Evolutionary conservation across 2,113 vertebrate species (phyloP).

Genomic region (Nycticorax nycticorax): DNA sequence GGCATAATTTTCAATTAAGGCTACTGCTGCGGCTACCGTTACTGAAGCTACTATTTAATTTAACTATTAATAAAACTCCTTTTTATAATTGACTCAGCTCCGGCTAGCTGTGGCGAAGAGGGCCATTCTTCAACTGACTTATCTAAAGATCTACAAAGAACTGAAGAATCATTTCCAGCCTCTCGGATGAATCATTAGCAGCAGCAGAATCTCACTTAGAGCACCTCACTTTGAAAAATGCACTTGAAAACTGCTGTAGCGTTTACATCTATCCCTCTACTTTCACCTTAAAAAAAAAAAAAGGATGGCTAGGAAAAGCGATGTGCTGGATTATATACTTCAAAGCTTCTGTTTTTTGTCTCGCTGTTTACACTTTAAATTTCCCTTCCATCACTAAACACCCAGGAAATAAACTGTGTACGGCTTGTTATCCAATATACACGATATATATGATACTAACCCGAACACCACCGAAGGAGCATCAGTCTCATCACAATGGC

Average conservation of each 20-base stretch:
- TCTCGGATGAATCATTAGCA: not conserved
- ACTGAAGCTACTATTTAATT: not conserved
- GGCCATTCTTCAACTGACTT: not conserved
- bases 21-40: fast-evolving
- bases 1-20: not conserved
- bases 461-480: not conserved
- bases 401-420: not conserved
- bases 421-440: fast-evolving
- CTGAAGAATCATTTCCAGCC: not conserved
- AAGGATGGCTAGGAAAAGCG: not conserved
- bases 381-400: not conserved
- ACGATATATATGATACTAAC: not conserved
- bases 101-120: not conserved
- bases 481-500: not conserved
- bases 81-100: not conserved
- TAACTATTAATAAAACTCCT: constrained; percentile 21
- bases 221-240: not conserved
- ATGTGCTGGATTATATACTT: not conserved
- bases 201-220: not conserved
- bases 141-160: not conserved
- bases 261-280: not conserved
- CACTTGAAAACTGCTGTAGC: not conserved
- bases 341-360: not conserved
- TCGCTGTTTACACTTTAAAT: not conserved
- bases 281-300: not conserved